phyloP scores from a whole-genome alignment of 2,113 vertebrate species.

The Chascanopsetta lugubris region DNA sequence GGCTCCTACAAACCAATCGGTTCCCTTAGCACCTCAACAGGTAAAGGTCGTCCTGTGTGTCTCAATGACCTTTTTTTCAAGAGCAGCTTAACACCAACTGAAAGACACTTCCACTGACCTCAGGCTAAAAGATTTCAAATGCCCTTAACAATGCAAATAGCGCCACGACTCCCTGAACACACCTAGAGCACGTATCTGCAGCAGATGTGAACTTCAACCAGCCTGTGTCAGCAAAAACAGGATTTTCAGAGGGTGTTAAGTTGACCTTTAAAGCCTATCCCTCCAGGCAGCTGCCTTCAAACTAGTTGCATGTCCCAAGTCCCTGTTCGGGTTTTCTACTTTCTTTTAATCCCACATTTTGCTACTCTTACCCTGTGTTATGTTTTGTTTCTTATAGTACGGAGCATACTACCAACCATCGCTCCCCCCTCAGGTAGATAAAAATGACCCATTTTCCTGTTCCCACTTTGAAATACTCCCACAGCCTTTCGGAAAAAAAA shows the following conservation, averaged over 20 bases:
- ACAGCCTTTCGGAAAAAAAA: conserved; percentile 12
- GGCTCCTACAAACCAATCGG: conserved; percentile 49
- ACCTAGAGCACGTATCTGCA: conserved; percentile 12
- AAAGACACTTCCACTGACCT: conserved; percentile 18
- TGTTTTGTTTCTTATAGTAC: conserved; percentile 79
- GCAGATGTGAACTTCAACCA: conserved; percentile 25
- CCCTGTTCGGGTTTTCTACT: conserved; percentile 7
- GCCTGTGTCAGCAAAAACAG: conserved; percentile 21
- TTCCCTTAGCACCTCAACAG: conserved; percentile 61
- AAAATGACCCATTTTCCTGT: conserved; percentile 63
- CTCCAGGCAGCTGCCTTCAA: neutral
- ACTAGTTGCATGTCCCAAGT: neutral
- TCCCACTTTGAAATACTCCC: conserved; percentile 21
- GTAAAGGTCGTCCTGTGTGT: conserved; percentile 40
- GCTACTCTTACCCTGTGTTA: conserved; percentile 64
- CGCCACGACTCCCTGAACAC: neutral
- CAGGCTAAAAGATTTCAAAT: conserved; percentile 2
- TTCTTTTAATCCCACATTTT: conserved; percentile 33
- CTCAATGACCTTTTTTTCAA: conserved; percentile 3
- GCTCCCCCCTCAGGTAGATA: conserved; percentile 77
- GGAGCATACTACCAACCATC: conserved; percentile 78
- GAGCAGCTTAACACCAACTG: conserved; percentile 11
- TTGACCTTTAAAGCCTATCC: conserved; percentile 9
- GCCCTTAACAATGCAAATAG: neutral
- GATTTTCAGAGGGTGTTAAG: conserved; percentile 12